Evolutionary conservation across 1,140 invertebrate species (phyloP), one percentile per base, ranked within the genome.

Genomic region (Macrotrachela quadricornifera): DNA sequence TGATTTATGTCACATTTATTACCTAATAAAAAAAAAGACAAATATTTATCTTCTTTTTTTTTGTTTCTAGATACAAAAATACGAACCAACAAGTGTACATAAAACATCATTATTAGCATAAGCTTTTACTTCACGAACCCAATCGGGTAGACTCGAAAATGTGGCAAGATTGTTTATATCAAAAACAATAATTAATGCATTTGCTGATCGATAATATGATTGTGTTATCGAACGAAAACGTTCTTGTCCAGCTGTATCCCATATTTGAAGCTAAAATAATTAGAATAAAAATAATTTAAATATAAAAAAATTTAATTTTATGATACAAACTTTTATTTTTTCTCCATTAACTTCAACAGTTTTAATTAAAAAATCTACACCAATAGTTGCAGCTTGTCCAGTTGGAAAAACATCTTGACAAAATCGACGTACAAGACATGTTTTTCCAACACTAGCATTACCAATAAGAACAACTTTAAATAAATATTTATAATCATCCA

Each of bases 151-250:
- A 4, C 47, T 36, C 12, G 48, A 46, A 15, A 54, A 54, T 10
- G 53, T 49, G 14, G 46, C 44, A 30, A 88, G 90, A 72, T 85
- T 95, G 46, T 85, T 90, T 21, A 99, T 91, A 77, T 97, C 92
- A 72, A 97, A 99, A 13, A 99, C 92, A 50, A 99, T 86, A 63
- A 99, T 90, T 41, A 97, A 91, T 51, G 92, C 92, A 73, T 97
- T 91, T 36, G 92, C 96, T 49, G 92, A 92, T 70, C 92, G 76
- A 67, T 97, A 99, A 70, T 96, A 96, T 51, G 83, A 87, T 21
- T 54, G 46, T 15, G 88, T 95, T 60, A 95, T 95, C 42, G 88
- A 94, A 63, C 88, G 59, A 59, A 92, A 95, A 62, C 90, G 74
- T 69, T 95, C 88, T 57, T 77, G 75, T 8, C 75, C 75, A 40